Percentiles rank a stretch among this genome's conserved stretches.
Evolutionary conservation across 2,113 vertebrate genomes (phyloP).

Genomic region (Meleagris gallopavo): DNA sequence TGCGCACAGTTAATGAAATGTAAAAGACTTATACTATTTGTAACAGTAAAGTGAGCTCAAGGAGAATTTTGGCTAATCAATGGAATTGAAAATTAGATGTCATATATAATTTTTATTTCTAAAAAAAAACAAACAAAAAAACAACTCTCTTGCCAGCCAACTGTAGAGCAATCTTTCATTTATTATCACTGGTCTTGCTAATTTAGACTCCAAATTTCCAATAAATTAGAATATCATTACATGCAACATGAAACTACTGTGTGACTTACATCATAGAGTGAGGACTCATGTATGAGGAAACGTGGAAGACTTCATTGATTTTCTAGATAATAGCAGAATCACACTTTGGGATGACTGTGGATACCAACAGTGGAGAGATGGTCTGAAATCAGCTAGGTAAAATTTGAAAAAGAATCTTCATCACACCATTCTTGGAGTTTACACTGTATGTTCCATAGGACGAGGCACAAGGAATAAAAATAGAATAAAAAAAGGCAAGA

Average conservation of each 20-base stretch:
- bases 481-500: too few species aligned
- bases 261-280: background rate
- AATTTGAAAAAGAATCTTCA: background rate
- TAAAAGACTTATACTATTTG: background rate
- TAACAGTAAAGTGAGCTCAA: background rate
- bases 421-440: background rate
- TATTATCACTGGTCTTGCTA: background rate
- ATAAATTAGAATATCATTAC: background rate
- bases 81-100: background rate
- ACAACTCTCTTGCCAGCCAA: background rate
- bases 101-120: too few species aligned
- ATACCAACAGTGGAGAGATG: background rate
- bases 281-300: background rate
- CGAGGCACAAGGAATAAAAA: background rate
- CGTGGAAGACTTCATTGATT: background rate
- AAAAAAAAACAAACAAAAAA: background rate
- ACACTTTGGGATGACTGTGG: background rate
- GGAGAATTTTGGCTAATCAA: background rate
- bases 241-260: background rate
- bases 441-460: accelerated
- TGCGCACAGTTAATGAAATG: background rate
- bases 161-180: background rate
- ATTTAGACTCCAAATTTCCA: background rate
- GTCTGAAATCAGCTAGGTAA: background rate
- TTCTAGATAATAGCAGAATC: background rate